These are phyloP conservation scores for Buathra laborator DNA, from an alignment of 2,888 invertebrate species.

Conservation along the genomic window DNA sequence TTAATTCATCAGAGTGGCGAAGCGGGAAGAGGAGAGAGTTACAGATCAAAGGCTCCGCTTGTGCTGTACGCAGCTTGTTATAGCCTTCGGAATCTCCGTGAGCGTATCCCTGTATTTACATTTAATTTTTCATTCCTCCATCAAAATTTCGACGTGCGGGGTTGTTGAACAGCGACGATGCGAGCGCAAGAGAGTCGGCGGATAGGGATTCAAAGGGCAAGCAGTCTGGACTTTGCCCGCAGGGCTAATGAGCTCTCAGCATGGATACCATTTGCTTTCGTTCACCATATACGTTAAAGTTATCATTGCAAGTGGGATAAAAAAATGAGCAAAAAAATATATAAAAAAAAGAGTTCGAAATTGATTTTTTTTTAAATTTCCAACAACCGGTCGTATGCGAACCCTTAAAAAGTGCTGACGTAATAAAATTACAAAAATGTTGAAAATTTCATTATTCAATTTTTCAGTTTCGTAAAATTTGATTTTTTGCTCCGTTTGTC, in stretches of 20 bases:
- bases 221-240: conserved; percentile 47
- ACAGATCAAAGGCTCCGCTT: conserved; percentile 45
- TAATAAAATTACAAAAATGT: neutral
- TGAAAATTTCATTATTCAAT: too few relatives aligned
- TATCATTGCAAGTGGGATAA: neutral
- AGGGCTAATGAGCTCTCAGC: conserved; percentile 51
- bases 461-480: neutral
- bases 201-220: conserved; percentile 43
- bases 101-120: conserved; percentile 52
- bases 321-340: neutral
- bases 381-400: too few relatives aligned
- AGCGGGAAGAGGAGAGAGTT: neutral
- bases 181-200: conserved; percentile 10
- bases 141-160: conserved; percentile 38
- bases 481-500: neutral
- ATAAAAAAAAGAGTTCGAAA: neutral
- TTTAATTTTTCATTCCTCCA: conserved; percentile 54
- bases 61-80: conserved; percentile 26
- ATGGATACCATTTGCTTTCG: conserved; percentile 23
- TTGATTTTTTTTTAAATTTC: too few relatives aligned
- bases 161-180: neutral
- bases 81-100: conserved; percentile 3
- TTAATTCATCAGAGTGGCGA: conserved; percentile 31
- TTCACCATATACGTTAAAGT: neutral
- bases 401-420: neutral